phyloP scores from a whole-genome alignment of 2,797 vertebrate species.

The Ateles fusciceps region DNA sequence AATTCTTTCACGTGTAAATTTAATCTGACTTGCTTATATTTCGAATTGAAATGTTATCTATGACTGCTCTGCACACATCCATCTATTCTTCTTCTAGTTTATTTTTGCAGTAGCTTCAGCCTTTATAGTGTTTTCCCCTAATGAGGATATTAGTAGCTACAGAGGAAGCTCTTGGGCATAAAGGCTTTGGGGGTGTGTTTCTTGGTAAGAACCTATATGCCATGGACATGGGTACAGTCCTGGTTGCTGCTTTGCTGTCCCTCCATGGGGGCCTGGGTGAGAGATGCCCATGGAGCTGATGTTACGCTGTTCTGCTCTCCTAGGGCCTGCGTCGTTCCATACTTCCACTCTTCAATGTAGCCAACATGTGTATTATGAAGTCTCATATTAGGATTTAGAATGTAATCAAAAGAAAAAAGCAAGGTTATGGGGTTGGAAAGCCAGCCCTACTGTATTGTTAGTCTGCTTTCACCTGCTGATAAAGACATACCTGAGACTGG shows the following conservation, averaged over 20 bases:
- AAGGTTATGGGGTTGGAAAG: neutral
- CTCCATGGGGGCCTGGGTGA: neutral
- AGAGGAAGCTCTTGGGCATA: neutral
- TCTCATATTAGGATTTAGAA: neutral
- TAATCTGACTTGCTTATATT: neutral
- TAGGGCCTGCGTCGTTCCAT: fast-evolving
- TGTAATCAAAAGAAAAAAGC: neutral
- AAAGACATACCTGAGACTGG: neutral
- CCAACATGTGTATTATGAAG: neutral
- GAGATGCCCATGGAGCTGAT: neutral
- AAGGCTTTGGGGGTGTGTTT: neutral
- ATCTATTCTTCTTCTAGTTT: neutral
- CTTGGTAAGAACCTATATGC: neutral
- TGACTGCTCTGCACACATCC: neutral
- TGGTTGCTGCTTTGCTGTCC: neutral
- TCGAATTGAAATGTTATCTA: neutral
- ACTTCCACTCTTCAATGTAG: neutral
- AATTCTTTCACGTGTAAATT: neutral
- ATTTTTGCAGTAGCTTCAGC: neutral
- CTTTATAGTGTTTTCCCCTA: neutral
- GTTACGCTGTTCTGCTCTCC: neutral
- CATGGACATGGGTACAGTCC: fast-evolving
- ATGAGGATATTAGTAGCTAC: neutral
- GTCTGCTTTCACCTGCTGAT: neutral
- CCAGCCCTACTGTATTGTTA: neutral